A percentile compares a stretch with the other conserved stretches of the same genome.
Evolutionary conservation across 2,888 invertebrate species (phyloP).

Genomic region (Dromius quadrimaculatus): DNA sequence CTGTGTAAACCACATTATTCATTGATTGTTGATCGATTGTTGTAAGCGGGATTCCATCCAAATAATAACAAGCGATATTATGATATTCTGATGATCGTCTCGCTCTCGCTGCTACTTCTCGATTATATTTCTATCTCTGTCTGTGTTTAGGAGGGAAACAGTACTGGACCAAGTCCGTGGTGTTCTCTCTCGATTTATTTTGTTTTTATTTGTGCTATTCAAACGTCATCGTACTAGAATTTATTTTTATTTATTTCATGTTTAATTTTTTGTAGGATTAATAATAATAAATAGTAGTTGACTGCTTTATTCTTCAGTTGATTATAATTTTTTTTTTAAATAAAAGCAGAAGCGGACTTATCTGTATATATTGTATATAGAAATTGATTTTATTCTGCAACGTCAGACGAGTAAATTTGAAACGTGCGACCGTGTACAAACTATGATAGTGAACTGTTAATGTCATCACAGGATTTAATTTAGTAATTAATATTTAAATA

Average conservation of each 20-base stretch:
- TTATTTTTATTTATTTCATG: slow-evolving; percentile 49
- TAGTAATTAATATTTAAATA: slow-evolving; percentile 52
- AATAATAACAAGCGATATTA: too few species aligned
- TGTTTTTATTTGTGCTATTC: slow-evolving; percentile 33
- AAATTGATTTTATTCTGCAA: slow-evolving; percentile 49
- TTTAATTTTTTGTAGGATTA: slow-evolving; percentile 40
- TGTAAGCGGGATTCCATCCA: slow-evolving; percentile 41
- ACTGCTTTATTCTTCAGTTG: slow-evolving; percentile 38
- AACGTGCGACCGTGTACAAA: slow-evolving; percentile 47
- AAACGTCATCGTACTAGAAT: slow-evolving; percentile 47
- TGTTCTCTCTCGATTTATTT: slow-evolving; percentile 9
- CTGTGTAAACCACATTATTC: slow-evolving; percentile 41
- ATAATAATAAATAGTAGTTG: slow-evolving; percentile 30
- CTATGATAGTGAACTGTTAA: slow-evolving; percentile 32
- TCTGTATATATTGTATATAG: slow-evolving; percentile 53
- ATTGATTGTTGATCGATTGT: slow-evolving; percentile 29
- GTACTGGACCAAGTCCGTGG: slow-evolving; percentile 28
- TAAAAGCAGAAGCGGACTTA: slow-evolving; percentile 22
- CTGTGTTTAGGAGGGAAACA: slow-evolving; percentile 25
- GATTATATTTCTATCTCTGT: slow-evolving; percentile 22
- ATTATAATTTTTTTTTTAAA: slow-evolving; percentile 29
- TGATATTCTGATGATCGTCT: not conserved
- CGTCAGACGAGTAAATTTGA: slow-evolving; percentile 30
- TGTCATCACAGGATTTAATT: slow-evolving; percentile 46
- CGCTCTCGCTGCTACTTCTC: not conserved